These are phyloP conservation scores for Sminthurinus aureus DNA, from an alignment of 2,888 invertebrate genomes.

Conservation along the genomic window DNA sequence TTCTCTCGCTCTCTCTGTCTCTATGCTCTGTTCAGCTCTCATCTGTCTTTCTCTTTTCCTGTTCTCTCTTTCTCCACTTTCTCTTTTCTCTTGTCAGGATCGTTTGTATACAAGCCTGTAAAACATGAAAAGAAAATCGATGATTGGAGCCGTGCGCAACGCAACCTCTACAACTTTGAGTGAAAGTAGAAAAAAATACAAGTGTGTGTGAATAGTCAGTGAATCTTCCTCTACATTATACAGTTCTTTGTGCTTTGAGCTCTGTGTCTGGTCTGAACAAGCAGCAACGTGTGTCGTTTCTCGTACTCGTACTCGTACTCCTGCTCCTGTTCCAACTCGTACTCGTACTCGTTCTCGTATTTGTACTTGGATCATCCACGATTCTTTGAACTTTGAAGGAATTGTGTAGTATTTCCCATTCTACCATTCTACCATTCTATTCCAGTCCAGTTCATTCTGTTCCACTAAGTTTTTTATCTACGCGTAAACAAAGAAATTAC, in stretches of 20 bases:
- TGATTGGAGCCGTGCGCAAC: neutral
- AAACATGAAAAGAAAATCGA: constrained; percentile 22
- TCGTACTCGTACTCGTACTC: too few species aligned
- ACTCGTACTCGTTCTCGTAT: too few species aligned
- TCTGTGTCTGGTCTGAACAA: neutral
- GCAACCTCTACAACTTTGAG: neutral
- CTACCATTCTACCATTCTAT: neutral
- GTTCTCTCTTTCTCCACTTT: too few species aligned
- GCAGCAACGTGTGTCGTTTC: neutral
- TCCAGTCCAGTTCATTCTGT: neutral
- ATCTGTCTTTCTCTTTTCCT: too few species aligned
- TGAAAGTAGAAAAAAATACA: neutral
- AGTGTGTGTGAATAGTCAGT: neutral
- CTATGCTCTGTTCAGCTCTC: too few species aligned
- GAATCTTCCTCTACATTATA: neutral
- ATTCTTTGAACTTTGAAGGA: neutral
- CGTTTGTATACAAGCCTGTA: constrained; percentile 11
- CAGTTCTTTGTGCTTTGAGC: neutral
- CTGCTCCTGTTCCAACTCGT: too few species aligned
- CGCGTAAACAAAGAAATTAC: too few species aligned
- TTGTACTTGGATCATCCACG: neutral
- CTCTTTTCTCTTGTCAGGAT: neutral
- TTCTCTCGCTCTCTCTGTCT: too few species aligned
- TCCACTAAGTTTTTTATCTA: too few species aligned
- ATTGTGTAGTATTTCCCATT: neutral